phyloP scores from a whole-genome alignment of 2,888 invertebrate genomes.

The Caenorhabditis angaria region DNA sequence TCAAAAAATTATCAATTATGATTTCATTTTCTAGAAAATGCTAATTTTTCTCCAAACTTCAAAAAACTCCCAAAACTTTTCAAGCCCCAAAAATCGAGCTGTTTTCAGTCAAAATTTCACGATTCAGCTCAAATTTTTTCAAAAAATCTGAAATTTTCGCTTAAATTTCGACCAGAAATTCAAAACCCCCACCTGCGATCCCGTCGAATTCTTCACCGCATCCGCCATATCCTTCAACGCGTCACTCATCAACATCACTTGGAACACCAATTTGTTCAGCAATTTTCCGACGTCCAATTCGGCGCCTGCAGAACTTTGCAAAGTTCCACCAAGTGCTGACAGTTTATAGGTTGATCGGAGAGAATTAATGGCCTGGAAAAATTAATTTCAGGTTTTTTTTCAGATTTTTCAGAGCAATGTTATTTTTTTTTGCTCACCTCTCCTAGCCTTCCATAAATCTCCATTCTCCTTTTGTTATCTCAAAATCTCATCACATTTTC shows the following conservation, averaged over 20 bases:
- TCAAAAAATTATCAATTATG: no score
- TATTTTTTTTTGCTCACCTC: background rate
- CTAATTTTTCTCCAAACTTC: no score
- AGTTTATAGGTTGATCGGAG: slow-evolving; percentile 84
- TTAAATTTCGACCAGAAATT: background rate
- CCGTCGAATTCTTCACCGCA: slow-evolving; percentile 64
- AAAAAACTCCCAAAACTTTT: no score
- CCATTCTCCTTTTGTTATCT: background rate
- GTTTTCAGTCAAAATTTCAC: background rate
- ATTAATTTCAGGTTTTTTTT: no score
- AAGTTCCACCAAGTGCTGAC: slow-evolving; percentile 78
- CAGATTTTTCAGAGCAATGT: no score
- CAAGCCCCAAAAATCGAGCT: no score
- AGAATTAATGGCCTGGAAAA: slow-evolving; percentile 76
- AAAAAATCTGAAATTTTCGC: background rate
- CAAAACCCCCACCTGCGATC: slow-evolving; percentile 58
- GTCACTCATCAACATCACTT: slow-evolving; percentile 86
- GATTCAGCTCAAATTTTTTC: background rate
- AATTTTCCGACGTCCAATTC: slow-evolving; percentile 83
- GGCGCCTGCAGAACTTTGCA: slow-evolving; percentile 30
- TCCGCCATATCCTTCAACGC: slow-evolving; percentile 75
- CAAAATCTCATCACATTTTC: background rate
- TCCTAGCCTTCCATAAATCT: background rate
- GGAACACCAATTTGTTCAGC: slow-evolving; percentile 90
- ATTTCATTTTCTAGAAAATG: no score